These are phyloP conservation scores for Epinephelus moara DNA, from an alignment of 2,113 vertebrate species.

Conservation along the genomic window DNA sequence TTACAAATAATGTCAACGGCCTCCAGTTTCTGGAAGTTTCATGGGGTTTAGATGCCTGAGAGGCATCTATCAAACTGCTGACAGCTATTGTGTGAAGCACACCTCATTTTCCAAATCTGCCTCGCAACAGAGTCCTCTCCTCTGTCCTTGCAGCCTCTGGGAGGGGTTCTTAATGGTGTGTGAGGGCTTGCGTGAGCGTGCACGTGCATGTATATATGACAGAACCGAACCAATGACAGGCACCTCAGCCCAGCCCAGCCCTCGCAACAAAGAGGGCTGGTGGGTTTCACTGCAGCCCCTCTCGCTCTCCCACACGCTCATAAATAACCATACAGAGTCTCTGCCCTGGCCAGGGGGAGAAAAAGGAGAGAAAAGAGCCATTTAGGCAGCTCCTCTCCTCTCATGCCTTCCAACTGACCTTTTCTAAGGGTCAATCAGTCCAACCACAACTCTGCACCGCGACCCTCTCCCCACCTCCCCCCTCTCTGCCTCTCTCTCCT, in stretches of 20 bases:
- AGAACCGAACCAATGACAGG: slow-evolving; percentile 72
- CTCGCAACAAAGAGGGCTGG: slow-evolving; percentile 73
- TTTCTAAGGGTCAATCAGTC: slow-evolving; percentile 76
- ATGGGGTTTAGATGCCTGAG: slow-evolving; percentile 38
- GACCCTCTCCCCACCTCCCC: neutral
- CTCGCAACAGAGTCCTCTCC: slow-evolving; percentile 78
- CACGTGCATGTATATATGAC: slow-evolving; percentile 69
- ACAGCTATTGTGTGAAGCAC: slow-evolving; percentile 73
- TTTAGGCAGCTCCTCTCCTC: slow-evolving; percentile 79
- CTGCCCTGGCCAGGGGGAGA: slow-evolving; percentile 67
- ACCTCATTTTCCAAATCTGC: slow-evolving; percentile 80
- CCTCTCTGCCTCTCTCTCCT: neutral
- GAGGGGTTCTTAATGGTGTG: slow-evolving; percentile 68
- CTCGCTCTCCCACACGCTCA: slow-evolving; percentile 80
- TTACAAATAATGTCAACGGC: neutral
- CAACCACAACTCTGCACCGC: slow-evolving; percentile 55
- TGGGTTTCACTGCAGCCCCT: slow-evolving; percentile 71
- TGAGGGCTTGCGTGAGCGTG: slow-evolving; percentile 43
- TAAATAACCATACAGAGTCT: slow-evolving; percentile 81
- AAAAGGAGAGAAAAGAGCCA: slow-evolving; percentile 77
- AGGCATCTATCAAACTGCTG: slow-evolving; percentile 72
- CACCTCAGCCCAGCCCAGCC: slow-evolving; percentile 67
- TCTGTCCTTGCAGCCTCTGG: slow-evolving; percentile 71
- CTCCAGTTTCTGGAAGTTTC: slow-evolving; percentile 51
- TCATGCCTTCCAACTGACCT: slow-evolving; percentile 80